Base-by-base conservation (phyloP, 2,888 invertebrate genomes). In the Cetonia aurata region DNA sequence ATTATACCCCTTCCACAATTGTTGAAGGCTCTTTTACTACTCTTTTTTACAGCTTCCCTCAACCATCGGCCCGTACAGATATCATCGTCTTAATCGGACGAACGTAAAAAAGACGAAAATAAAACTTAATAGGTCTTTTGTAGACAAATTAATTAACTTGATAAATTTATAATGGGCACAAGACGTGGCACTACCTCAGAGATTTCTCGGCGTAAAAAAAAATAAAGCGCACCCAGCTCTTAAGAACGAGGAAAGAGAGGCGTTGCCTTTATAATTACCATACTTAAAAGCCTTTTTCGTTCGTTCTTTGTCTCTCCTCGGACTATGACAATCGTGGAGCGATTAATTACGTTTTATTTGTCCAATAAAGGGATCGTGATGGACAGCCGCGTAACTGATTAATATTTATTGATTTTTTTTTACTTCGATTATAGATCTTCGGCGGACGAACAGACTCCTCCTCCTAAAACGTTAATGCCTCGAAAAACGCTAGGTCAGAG, bases 91-190 rank as follows among this genome's bases (percentile, higher is more conserved):
- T 50, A 15, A 50, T 50, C 50, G 19, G 50, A 25, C 25, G 25
- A 25, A 25, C 25, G 10, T 13, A 25, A 19, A 42, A 19, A 59
- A 12, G 8, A 44, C 3, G 17, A 59, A 50, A 37, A 12, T 48
- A 68, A 59, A 68, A 57, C 12, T 59, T 50, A 68, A 68, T 68
- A 68, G 48, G 68, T 31, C 68, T 44, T 68, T 68, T 68, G 56
- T 68, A 56, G 68, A 68, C 68, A 68, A 68, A 68, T 68, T 68
- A 56, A 68, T 68, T 68, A 68, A 33, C 57, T 37, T 68, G 68
- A 68, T 68, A 59, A 68, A 68, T 68, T 59, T 37, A 59, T 68
- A 50, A 68, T 68, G 46, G 59, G 13, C 59, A 59, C 25, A 42
- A 59, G 25, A 59, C 59, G 10, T 44, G 42, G 59, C 12, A 31